Evolutionary conservation across 2,113 vertebrate genomes (phyloP), one percentile per base, ranked within the genome.

Genomic region (Myocastor coypus): DNA sequence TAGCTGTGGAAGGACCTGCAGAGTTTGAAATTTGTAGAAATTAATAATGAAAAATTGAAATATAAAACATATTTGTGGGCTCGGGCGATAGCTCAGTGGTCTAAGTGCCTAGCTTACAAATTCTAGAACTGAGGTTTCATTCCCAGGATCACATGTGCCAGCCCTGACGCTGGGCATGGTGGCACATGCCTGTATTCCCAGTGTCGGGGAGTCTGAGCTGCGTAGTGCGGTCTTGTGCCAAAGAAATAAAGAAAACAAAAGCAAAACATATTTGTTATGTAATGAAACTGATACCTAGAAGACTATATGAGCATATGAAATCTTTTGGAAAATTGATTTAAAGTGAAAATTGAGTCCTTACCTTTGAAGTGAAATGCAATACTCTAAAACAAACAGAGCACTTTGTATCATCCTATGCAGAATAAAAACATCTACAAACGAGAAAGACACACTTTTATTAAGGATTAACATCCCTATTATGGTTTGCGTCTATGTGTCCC

Each of bases 1-100:
- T 22, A 16, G 14, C 0, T 78, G 4, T 73, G 2, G 5, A 55
- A 94, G 10, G 0, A 20, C 3, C 42, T 69, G 3, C 0, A 30
- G 7, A 7, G 3, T 42, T 5, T 34, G 7, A 55, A 32, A n/a
- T 88, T 66, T 63, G 28, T 30, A 68, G 55, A 83, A 55, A 95
- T 75, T 69, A 85, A 89, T 40, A 7, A 16, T n/a, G 0, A 69
- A 42, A 77, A 8, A 69, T 46, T 77, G 42, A 77, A 82, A 19
- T 46, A 13, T 50, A 37, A 55, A 94, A 63, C 75, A 80, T 57
- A 57, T 17, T 19, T 57, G 52, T 19, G 55, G 16, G 55, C 16
- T 57, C 16, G 16, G 55, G 55, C 17, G 55, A 19, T 57, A 57
- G 16, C 55, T 57, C 55, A 57, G 55, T 57, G 55, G 16, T 55